Conservation (phyloP, 2,797 vertebrate genomes). For the Ctenosaura bakeri region DNA sequence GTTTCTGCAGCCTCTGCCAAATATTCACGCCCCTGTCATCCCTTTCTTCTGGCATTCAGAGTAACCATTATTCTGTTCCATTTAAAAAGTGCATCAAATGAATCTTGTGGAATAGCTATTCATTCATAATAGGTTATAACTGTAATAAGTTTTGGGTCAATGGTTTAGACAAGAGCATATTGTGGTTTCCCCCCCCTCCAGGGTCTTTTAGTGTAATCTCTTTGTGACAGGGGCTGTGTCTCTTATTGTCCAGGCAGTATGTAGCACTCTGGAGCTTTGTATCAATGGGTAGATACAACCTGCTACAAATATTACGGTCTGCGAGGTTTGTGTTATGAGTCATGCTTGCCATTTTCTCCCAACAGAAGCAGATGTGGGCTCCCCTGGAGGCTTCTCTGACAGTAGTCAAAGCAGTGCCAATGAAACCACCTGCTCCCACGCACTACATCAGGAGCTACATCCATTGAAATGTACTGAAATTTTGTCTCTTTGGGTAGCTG, state of each 20-base stretch:
- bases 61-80: neutral
- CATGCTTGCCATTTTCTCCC: conserved; percentile 29
- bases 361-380: neutral
- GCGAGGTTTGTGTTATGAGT: conserved; percentile 13
- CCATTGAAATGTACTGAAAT: neutral
- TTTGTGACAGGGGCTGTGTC: neutral
- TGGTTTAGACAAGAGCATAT: conserved; percentile 5
- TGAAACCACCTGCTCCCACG: neutral
- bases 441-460: neutral
- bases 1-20: neutral
- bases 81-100: neutral
- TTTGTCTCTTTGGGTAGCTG: conserved; percentile 27
- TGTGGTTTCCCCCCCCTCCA: neutral
- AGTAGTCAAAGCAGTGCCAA: conserved; percentile 31
- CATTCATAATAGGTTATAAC: conserved; percentile 11
- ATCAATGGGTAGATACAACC: neutral
- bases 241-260: conserved; percentile 25
- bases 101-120: conserved; percentile 24
- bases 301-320: conserved; percentile 26
- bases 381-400: conserved; percentile 2
- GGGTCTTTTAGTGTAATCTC: conserved; percentile 4
- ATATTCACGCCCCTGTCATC: neutral
- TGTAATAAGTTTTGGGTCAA: conserved; percentile 15
- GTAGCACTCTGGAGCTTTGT: conserved; percentile 36
- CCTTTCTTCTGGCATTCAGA: neutral